Evolutionary conservation across 2,888 invertebrate species (phyloP).

Genomic region (Oscheius sp.): DNA sequence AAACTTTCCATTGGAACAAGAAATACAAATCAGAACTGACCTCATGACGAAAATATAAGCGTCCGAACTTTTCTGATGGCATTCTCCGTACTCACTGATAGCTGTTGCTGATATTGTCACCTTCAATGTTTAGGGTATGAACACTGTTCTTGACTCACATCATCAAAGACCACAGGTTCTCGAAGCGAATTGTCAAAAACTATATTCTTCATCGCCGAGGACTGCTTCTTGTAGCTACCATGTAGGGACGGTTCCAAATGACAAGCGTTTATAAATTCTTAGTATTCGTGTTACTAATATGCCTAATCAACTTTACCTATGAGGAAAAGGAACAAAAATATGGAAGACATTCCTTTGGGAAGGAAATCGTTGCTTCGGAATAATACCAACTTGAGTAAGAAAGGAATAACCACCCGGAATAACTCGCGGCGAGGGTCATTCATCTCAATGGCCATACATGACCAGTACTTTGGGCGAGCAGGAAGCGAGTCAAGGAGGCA

Average conservation of each 20-base stretch:
- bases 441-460: too few relatives aligned
- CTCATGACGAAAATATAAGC: conserved; percentile 62
- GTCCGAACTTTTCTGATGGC: conserved; percentile 55
- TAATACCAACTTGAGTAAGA: too few relatives aligned
- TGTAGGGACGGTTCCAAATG: conserved; percentile 50
- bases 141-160: conserved; percentile 27
- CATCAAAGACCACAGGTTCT: conserved; percentile 46
- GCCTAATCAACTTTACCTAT: neutral
- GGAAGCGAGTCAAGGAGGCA: too few relatives aligned
- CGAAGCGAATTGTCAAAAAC: conserved; percentile 29
- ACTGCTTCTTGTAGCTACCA: conserved; percentile 51
- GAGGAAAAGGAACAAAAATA: neutral
- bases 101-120: conserved; percentile 53
- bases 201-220: conserved; percentile 28
- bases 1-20: conserved; percentile 2
- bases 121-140: conserved; percentile 25
- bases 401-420: too few relatives aligned
- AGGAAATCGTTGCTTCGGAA: too few relatives aligned
- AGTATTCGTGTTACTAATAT: neutral
- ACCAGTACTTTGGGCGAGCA: too few relatives aligned
- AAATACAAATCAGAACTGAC: conserved; percentile 29
- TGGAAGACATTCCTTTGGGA: too few relatives aligned
- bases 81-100: conserved; percentile 63
- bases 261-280: conserved; percentile 28
- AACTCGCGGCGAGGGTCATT: too few relatives aligned